Conservation (phyloP, 1,140 invertebrate species). For the Trinorchestia longiramus region DNA sequence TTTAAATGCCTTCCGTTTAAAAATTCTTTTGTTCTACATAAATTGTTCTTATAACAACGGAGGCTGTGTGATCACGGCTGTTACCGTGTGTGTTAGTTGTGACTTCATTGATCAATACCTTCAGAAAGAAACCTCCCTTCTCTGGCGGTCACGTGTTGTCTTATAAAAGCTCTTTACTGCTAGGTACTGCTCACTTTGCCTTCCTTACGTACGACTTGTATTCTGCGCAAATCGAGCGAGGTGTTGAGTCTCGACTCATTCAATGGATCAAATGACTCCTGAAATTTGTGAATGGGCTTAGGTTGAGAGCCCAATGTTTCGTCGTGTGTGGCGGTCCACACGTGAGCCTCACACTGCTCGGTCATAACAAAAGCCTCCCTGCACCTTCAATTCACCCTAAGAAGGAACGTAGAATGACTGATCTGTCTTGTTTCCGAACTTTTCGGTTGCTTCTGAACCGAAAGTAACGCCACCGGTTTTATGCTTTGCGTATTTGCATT, state of each 20-base stretch:
- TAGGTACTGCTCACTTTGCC: background rate
- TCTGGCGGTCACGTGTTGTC: background rate
- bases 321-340: constrained; percentile 6
- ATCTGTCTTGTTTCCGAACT: background rate
- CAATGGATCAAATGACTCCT: constrained; percentile 33
- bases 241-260: background rate
- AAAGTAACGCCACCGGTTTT: background rate
- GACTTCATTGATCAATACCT: too few species aligned
- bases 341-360: background rate
- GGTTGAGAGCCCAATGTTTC: background rate
- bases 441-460: background rate
- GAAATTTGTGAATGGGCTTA: constrained; percentile 40
- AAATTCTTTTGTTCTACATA: too few species aligned
- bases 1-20: too few species aligned
- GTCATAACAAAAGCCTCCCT: background rate
- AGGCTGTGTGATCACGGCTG: too few species aligned
- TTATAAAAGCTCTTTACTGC: background rate
- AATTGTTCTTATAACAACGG: too few species aligned
- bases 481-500: background rate
- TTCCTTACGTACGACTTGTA: background rate
- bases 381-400: background rate
- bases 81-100: too few species aligned
- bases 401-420: background rate
- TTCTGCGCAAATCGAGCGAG: background rate
- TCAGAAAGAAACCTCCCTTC: background rate